phyloP scores from a whole-genome alignment of 1,140 invertebrate genomes.

The Myzus persicae region DNA sequence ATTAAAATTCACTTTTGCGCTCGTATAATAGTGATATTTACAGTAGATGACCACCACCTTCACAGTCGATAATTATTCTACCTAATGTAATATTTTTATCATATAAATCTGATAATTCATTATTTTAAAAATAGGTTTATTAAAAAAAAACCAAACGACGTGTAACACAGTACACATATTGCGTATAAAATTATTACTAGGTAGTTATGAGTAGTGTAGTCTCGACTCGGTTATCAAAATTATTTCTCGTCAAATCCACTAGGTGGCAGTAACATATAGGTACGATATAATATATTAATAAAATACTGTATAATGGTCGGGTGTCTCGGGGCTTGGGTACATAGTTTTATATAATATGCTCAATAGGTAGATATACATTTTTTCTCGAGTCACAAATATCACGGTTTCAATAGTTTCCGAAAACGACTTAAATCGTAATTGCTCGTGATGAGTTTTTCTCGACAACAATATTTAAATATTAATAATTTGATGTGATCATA shows the following conservation, averaged over 20 bases:
- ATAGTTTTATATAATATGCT: background rate
- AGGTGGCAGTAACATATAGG: constrained; percentile 31
- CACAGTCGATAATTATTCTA: background rate
- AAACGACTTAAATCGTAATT: background rate
- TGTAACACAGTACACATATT: background rate
- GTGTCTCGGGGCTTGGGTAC: too few species aligned
- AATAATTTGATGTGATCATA: background rate
- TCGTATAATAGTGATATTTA: background rate
- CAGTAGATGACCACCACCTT: background rate
- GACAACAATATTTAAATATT: background rate
- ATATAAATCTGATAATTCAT: too few species aligned
- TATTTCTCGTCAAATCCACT: constrained; percentile 16
- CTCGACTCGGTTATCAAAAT: background rate
- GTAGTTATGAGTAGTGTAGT: background rate
- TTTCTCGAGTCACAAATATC: background rate
- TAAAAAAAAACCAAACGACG: too few species aligned
- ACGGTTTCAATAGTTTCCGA: background rate
- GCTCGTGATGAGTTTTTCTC: background rate
- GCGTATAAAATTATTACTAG: background rate
- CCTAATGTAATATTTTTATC: background rate
- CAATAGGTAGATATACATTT: background rate
- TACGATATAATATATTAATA: background rate
- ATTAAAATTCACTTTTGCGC: background rate
- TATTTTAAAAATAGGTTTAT: too few species aligned
- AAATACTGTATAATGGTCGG: background rate